These are phyloP conservation scores for Cyphomyrus discorhynchus DNA, from an alignment of 2,113 vertebrate species.

Conservation along the genomic window DNA sequence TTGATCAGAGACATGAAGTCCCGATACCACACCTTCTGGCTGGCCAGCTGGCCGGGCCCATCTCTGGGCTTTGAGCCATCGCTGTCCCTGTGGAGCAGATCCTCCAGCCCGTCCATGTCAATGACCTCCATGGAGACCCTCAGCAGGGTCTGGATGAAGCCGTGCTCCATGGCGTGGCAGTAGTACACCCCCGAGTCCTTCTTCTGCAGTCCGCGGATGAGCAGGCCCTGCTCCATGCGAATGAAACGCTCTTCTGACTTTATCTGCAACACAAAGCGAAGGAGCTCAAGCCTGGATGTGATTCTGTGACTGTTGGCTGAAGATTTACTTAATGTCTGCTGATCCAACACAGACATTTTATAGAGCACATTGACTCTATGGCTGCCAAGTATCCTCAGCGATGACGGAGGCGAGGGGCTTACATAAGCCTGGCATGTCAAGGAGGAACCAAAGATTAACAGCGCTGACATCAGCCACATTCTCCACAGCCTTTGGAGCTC, in stretches of 20 bases:
- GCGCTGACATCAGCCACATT: not conserved
- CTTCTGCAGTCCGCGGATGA: conserved; percentile 77
- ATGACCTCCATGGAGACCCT: conserved; percentile 89
- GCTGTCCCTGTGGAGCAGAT: conserved; percentile 75
- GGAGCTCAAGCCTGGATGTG: no score
- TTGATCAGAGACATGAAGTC: conserved; percentile 94
- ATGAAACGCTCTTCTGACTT: conserved; percentile 72
- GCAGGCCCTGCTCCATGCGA: conserved; percentile 82
- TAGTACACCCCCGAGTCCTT: conserved; percentile 78
- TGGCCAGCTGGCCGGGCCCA: conserved; percentile 48
- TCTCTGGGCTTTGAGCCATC: conserved; percentile 59
- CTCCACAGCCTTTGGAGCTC: not conserved
- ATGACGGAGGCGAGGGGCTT: not conserved
- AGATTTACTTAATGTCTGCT: not conserved
- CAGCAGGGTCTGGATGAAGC: conserved; percentile 88
- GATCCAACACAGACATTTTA: not conserved
- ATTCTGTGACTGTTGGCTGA: not conserved
- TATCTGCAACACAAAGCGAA: conserved; percentile 59
- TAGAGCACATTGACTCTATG: not conserved
- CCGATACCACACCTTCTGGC: conserved; percentile 89
- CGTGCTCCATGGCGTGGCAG: conserved; percentile 89
- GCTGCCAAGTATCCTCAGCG: not conserved
- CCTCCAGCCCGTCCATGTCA: conserved; percentile 79
- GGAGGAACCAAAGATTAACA: not conserved
- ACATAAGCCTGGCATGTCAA: not conserved